Evolutionary conservation across 2,797 vertebrate genomes (phyloP), one percentile per base, ranked within the genome.

Genomic region (Chromis chromis): DNA sequence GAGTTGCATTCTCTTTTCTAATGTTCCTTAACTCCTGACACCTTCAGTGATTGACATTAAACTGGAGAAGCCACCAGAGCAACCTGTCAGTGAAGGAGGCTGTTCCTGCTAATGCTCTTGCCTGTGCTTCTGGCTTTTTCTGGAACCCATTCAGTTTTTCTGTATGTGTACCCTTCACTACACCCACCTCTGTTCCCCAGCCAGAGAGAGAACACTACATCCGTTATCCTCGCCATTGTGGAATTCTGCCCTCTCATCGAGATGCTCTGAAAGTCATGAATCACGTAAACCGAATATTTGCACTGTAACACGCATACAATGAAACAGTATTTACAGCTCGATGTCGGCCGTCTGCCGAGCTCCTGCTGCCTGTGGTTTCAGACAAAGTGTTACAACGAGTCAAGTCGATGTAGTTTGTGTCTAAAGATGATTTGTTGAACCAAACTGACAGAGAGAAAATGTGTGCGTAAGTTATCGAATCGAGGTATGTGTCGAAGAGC

Each of bases 41-140:
- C 69, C 76, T 73, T 86, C 96, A 99, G 98, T 99, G 98, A 99
- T 99, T 25, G 97, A 99, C 92, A 97, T 99, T 89, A 98, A 98
- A 91, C 95, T 99, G 94, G 96, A 97, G 94, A 97, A 97, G 90
- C 96, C 96, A 77, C 96, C 96, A 70, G 97, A 99, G 93, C 95
- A 94, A 79, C 96, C 96, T 7, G 94, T 94, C 94, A 98, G 88
- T 28, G 97, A 99, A 92, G 96, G 97, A 79, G 96, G 96, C 84
- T 99, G 98, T 78, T 96, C 98, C 84, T 99, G 98, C 94, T 99
- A 98, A 97, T 95, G 81, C 48, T 54, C 58, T 52, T 1, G 40
- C 64, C 76, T 9, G 14, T 52, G 12, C 42, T 86, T 82, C 67
- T 68, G 76, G 69, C 76, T 83, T 76, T 68, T 81, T 76, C 63